Percentiles rank a stretch among this genome's conserved stretches.
These are phyloP conservation scores for Drosophila malerkotliana DNA, from an alignment of 1,140 invertebrate genomes.

Conservation along the genomic window DNA sequence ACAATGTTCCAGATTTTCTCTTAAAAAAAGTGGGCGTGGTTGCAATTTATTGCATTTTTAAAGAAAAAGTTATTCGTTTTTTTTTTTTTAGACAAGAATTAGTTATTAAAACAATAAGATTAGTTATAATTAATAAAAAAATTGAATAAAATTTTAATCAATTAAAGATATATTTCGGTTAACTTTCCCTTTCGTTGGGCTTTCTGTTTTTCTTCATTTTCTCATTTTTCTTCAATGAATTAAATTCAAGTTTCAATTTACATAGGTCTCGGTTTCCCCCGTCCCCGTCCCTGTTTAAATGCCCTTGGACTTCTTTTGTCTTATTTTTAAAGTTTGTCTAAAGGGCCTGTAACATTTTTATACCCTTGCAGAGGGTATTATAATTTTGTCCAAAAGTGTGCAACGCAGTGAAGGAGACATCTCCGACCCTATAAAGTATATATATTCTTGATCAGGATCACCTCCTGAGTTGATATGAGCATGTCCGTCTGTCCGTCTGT, in stretches of 20 bases:
- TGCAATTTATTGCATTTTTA: slow-evolving; percentile 10
- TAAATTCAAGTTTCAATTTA: slow-evolving; percentile 7
- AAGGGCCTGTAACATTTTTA: slow-evolving; percentile 4
- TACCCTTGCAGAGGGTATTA: too few relatives aligned
- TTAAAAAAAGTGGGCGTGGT: slow-evolving; percentile 7
- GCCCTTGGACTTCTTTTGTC: slow-evolving; percentile 5
- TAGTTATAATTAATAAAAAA: background rate
- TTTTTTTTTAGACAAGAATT: background rate
- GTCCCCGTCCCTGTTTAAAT: background rate
- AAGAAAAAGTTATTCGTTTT: background rate
- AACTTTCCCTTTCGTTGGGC: slow-evolving; percentile 31
- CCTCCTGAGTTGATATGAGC: too few relatives aligned
- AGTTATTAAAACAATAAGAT: background rate
- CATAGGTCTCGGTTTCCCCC: background rate
- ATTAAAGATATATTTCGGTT: slow-evolving; percentile 13
- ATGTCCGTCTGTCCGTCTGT: too few relatives aligned
- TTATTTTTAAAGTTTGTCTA: slow-evolving; percentile 1
- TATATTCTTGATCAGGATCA: too few relatives aligned
- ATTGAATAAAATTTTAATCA: slow-evolving; percentile 1
- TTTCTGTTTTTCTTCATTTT: background rate
- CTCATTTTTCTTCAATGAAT: slow-evolving; percentile 5
- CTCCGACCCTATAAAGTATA: too few relatives aligned
- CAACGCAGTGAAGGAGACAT: too few relatives aligned
- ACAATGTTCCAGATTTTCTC: slow-evolving; percentile 27
- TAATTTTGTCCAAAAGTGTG: too few relatives aligned